phyloP scores from a whole-genome alignment of 2,888 invertebrate species.

The Luperina testacea region DNA sequence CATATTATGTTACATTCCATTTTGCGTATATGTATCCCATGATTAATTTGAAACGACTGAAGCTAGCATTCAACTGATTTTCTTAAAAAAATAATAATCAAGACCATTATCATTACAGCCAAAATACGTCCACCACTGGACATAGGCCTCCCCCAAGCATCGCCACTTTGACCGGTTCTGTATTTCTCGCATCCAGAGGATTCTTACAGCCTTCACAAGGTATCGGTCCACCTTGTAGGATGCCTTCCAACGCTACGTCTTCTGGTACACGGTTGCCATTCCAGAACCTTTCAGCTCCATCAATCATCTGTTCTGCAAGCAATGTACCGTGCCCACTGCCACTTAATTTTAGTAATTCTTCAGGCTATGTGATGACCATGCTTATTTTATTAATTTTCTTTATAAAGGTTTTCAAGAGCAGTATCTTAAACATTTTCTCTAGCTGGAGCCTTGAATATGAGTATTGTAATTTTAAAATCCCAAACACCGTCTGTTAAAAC shows the following conservation, averaged over 20 bases:
- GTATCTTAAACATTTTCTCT: neutral
- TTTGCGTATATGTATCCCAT: neutral
- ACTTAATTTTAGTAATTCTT: too few relatives aligned
- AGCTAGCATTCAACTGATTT: neutral
- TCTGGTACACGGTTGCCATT: too few relatives aligned
- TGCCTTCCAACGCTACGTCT: neutral
- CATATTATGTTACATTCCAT: neutral
- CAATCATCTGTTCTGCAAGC: neutral
- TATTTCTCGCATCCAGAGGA: neutral
- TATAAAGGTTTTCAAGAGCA: neutral
- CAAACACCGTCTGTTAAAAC: neutral
- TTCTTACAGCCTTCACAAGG: neutral
- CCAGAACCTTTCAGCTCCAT: neutral
- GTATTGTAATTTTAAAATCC: neutral
- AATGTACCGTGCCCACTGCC: neutral
- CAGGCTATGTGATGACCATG: neutral
- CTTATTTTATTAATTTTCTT: neutral
- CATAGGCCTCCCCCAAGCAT: too few relatives aligned
- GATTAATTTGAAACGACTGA: neutral
- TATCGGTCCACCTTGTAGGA: neutral
- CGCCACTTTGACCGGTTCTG: neutral
- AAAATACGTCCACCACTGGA: too few relatives aligned
- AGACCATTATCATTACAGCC: too few relatives aligned
- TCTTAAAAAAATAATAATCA: neutral
- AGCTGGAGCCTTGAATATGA: neutral